Conservation (phyloP, 2,113 vertebrate genomes). For the Struthio camelus region DNA sequence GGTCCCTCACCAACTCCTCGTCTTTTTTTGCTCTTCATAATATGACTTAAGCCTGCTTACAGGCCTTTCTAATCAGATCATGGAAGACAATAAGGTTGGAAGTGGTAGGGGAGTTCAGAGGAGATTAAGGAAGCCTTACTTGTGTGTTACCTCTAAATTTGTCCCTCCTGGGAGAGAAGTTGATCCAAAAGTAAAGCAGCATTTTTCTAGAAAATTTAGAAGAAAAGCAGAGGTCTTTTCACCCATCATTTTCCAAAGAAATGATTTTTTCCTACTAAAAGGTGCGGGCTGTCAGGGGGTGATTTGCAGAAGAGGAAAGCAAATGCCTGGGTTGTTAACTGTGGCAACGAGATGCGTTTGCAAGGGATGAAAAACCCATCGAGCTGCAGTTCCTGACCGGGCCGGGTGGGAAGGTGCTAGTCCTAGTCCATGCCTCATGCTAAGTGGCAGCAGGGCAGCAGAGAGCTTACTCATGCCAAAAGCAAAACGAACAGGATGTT, state of each 20-base stretch:
- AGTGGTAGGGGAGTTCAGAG: not conserved
- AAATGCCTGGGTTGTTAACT: not conserved
- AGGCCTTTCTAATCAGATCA: not conserved
- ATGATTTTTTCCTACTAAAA: too few species aligned
- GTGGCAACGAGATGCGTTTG: not conserved
- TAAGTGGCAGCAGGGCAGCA: slow-evolving; percentile 4
- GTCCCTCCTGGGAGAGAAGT: too few species aligned
- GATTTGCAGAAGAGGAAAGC: not conserved
- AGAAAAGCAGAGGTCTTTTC: too few species aligned
- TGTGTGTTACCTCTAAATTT: not conserved
- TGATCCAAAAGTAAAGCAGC: too few species aligned
- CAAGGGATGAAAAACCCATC: not conserved
- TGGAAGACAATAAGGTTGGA: not conserved
- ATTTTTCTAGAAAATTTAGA: too few species aligned
- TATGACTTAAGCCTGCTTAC: not conserved
- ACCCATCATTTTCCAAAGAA: too few species aligned
- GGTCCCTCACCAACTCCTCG: not conserved
- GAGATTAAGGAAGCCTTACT: not conserved
- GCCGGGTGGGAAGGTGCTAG: not conserved
- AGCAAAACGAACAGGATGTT: not conserved
- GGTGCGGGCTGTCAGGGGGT: not conserved
- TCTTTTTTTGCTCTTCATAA: not conserved
- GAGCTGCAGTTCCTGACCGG: not conserved
- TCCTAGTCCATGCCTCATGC: not conserved
- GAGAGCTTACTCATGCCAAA: not conserved